Evolutionary conservation across 2,888 invertebrate species (phyloP), one percentile per base, ranked within the genome.

Genomic region (Amphimallon solstitiale): DNA sequence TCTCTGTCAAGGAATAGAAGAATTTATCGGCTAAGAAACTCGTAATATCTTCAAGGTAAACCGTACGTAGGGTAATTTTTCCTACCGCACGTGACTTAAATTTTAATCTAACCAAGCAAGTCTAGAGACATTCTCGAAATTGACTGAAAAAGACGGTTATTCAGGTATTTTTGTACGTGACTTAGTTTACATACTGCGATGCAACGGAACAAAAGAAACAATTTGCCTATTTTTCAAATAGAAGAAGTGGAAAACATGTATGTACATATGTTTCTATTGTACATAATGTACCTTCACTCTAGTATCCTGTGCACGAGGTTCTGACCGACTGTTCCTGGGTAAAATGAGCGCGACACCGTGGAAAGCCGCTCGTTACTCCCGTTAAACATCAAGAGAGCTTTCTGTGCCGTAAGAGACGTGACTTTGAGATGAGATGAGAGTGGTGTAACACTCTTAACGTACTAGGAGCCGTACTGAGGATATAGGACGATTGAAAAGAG

Each of bases 91-190:
- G 74, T 74, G 74, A 66, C 68, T 48, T 63, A 68, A 71, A 73
- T 74, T 65, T 69, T 29, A 29, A 29, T 15, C 34, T 59, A 37
- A 56, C 46, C 52, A 34, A 64, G 56, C 9, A 15, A 34, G 66
- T 34, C 63, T 54, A 34, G 51, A 51, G 68, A 64, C 52, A 34
- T 45, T 29, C 59, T 14, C 68, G 67, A 71, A 72, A 72, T 72
- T 72, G 72, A 69, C 71, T 71, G 70, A 71, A 63, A 72, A 71
- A 72, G 70, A 71, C 68, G 72, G 72, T 72, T 68, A 71, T 71
- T 72, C 70, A 69, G 70, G 72, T 70, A 71, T 70, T 67, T 66
- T 60, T 49, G 65, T 59, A 68, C 70, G 70, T 68, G 70, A 68
- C 65, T 64, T 63, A 62, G 54, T 70, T 63, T 67, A 59, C 67